Base-by-base conservation (phyloP, 1,140 invertebrate species). In the Lineus longissimus region DNA sequence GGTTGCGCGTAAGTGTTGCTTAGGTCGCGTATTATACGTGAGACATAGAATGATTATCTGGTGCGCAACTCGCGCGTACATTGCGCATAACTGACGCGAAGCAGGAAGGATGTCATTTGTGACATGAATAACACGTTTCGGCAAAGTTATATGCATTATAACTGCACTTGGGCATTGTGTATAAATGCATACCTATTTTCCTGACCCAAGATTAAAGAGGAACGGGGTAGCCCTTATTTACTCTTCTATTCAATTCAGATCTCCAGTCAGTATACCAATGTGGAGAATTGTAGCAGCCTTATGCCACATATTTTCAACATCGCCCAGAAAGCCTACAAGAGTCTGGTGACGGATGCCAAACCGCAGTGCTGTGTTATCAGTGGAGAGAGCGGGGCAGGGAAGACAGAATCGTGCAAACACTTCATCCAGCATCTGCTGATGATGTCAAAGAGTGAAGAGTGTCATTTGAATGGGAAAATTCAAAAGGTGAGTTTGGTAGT, bases 371-470 rank as follows among this genome's bases (percentile, higher is more conserved):
- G 71, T 68, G 70, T 76, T 45, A 73, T 79, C 85, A 92, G 90
- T 84, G 95, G 95, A 83, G 95, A 98, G 86, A 97, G 94, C 90
- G 95, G 95, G 87, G 94, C 95, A 82, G 95, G 95, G 13, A 97
- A 97, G 86, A 97, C 94, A 88, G 95, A 97, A 85, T 95, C 92
- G 36, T 71, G 73, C 67, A 77, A 77, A 68, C 66, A 63, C 17
- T 41, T 77, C 25, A 66, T 77, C 45, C 73, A 72, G 36, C 73
- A 77, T 62, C 56, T 77, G 17, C 45, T 73, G 29, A 62, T 62
- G n/a, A 59, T 70, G 0, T 62, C 73, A 6, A 66, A 61, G 0
- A 72, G 67, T 64, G 65, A 70, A 17, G 71, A 74, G 47, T 68
- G 58, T 36, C 64, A 67, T 43, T 68, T 77, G 1, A 71, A 65